Conservation (phyloP, 2,797 vertebrate genomes). For the Scomberomorus guttatus region DNA sequence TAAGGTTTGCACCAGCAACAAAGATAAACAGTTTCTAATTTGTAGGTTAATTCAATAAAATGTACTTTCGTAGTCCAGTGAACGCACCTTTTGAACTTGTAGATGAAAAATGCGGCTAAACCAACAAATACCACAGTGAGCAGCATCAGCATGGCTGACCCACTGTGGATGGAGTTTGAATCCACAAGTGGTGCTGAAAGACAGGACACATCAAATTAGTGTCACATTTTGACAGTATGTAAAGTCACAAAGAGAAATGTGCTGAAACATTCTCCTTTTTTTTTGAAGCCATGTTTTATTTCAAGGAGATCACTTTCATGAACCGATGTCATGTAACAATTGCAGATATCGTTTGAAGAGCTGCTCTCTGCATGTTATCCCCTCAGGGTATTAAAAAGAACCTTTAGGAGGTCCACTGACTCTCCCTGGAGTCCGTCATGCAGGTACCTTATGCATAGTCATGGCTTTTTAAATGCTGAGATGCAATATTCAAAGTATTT, state of each 20-base stretch:
- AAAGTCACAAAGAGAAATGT: conserved; percentile 5
- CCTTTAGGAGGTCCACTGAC: conserved; percentile 61
- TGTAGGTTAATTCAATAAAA: neutral
- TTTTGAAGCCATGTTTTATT: conserved; percentile 34
- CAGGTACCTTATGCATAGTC: conserved; percentile 76
- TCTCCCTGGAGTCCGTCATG: conserved; percentile 55
- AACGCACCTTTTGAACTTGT: conserved; percentile 97
- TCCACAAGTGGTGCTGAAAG: conserved; percentile 93
- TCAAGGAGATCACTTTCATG: conserved; percentile 49
- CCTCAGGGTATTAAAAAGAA: conserved; percentile 61
- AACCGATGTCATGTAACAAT: conserved; percentile 41
- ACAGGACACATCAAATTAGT: conserved; percentile 13
- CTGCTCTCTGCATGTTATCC: conserved; percentile 54
- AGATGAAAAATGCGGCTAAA: conserved; percentile 95
- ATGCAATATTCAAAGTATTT: conserved; percentile 81
- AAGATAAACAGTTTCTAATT: neutral
- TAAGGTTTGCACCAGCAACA: neutral
- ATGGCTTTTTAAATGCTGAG: conserved; percentile 81
- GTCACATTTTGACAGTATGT: conserved; percentile 11
- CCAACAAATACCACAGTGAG: conserved; percentile 93
- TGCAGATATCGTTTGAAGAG: conserved; percentile 39
- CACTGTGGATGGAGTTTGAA: conserved; percentile 91
- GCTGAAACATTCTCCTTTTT: neutral
- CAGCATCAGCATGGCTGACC: conserved; percentile 95
- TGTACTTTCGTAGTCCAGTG: neutral